phyloP scores from a whole-genome alignment of 2,888 invertebrate species.

The Tenthredo notha region DNA sequence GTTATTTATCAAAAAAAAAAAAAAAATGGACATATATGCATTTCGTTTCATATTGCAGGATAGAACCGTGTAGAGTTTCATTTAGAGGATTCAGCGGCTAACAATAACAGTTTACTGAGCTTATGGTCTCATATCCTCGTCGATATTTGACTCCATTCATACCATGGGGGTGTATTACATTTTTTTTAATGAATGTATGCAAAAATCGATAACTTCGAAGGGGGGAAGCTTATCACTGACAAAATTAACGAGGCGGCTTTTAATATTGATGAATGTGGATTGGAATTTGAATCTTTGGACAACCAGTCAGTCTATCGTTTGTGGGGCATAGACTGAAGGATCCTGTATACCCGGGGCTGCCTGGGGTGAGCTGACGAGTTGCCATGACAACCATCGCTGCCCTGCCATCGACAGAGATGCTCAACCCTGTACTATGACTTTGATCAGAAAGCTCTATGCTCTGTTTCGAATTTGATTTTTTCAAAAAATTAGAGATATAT shows the following conservation, averaged over 20 bases:
- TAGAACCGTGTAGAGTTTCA: neutral
- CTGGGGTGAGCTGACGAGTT: slow-evolving; percentile 70
- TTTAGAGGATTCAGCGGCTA: neutral
- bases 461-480: neutral
- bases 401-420: slow-evolving; percentile 69
- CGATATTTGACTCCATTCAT: slow-evolving; percentile 11
- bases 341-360: slow-evolving; percentile 68
- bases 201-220: neutral
- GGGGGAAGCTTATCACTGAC: neutral
- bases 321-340: slow-evolving; percentile 65
- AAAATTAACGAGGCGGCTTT: neutral
- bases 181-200: neutral
- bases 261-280: slow-evolving; percentile 16
- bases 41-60: neutral
- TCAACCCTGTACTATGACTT: slow-evolving; percentile 61
- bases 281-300: slow-evolving; percentile 38
- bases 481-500: neutral
- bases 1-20: neutral
- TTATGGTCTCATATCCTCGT: neutral
- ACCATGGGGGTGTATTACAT: neutral
- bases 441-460: neutral
- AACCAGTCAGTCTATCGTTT: slow-evolving; percentile 37
- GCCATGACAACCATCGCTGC: slow-evolving; percentile 69
- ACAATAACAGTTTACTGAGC: neutral
- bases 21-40: neutral